Percentiles rank a stretch among this genome's conserved stretches.
Conservation (phyloP, 1,140 invertebrate genomes). For the Drosophila athabasca region DNA sequence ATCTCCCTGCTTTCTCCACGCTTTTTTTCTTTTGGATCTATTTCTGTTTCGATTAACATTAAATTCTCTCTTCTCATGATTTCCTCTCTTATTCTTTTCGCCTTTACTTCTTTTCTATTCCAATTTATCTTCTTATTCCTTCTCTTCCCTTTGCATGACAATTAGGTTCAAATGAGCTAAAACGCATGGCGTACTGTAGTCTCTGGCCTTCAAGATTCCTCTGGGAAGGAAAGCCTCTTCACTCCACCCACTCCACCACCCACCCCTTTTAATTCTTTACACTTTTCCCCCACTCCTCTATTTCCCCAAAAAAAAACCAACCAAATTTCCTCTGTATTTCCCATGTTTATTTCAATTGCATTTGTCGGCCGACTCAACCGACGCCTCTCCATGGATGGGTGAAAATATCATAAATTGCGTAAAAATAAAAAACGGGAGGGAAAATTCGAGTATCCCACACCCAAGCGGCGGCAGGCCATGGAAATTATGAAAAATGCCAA, state of each 20-base stretch:
- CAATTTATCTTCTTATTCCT: not conserved
- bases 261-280: no score
- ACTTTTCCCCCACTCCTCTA: conserved; percentile 1
- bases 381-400: conserved; percentile 2
- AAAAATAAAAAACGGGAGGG: conserved; percentile 50
- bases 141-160: conserved; percentile 57
- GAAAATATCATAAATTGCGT: conserved; percentile 62
- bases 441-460: not conserved
- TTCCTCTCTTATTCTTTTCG: conserved; percentile 6
- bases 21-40: not conserved
- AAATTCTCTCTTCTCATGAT: not conserved
- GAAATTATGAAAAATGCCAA: conserved; percentile 77
- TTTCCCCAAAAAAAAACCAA: conserved; percentile 24
- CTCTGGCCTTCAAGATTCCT: conserved; percentile 6
- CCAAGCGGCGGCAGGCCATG: conserved; percentile 27
- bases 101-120: not conserved
- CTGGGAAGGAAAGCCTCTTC: conserved; percentile 22
- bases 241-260: not conserved
- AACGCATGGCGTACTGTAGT: conserved; percentile 51
- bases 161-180: conserved; percentile 78
- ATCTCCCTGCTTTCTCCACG: not conserved
- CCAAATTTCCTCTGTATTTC: conserved; percentile 24
- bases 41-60: not conserved
- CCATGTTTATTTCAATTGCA: conserved; percentile 77
- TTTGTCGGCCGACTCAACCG: conserved; percentile 50